Evolutionary conservation across 2,797 vertebrate genomes (phyloP).

Genomic region (Enteromius treurensis): DNA sequence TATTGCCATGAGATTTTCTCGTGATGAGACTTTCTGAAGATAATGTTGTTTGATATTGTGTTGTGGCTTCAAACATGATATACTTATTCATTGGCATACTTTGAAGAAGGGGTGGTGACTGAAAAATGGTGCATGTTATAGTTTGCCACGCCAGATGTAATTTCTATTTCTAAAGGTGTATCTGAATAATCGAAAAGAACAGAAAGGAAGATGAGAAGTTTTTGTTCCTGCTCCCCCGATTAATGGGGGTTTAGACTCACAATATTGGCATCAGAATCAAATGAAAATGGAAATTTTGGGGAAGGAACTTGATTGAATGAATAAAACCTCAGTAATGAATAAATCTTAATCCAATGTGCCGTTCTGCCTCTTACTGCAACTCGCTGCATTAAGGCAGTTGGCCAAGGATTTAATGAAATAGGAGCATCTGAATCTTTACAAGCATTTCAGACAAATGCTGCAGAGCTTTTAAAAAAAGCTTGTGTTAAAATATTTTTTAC

Average conservation of each 20-base stretch:
- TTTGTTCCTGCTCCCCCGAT: conserved; percentile 13
- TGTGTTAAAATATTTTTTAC: background rate
- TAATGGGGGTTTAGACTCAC: conserved; percentile 25
- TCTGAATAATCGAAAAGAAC: conserved; percentile 5
- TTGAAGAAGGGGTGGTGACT: background rate
- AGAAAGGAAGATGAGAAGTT: conserved; percentile 25
- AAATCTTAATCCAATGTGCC: conserved; percentile 23
- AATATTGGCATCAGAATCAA: conserved; percentile 33
- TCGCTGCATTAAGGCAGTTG: conserved; percentile 21
- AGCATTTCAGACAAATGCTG: conserved; percentile 1
- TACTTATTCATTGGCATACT: background rate
- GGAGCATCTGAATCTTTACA: conserved; percentile 20
- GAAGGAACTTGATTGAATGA: conserved; percentile 20
- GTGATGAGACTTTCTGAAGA: conserved; percentile 2
- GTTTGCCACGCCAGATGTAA: background rate
- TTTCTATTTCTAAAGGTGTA: background rate
- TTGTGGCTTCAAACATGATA: background rate
- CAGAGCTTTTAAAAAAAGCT: conserved; percentile 4
- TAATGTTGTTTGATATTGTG: background rate
- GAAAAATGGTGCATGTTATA: background rate
- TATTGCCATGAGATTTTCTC: background rate
- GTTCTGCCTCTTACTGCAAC: conserved; percentile 19
- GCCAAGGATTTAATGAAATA: conserved; percentile 28
- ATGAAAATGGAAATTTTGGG: conserved; percentile 40
- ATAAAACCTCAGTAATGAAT: conserved; percentile 36